Evolutionary conservation across 2,888 invertebrate genomes (phyloP).

Genomic region (Campoplex capitator): DNA sequence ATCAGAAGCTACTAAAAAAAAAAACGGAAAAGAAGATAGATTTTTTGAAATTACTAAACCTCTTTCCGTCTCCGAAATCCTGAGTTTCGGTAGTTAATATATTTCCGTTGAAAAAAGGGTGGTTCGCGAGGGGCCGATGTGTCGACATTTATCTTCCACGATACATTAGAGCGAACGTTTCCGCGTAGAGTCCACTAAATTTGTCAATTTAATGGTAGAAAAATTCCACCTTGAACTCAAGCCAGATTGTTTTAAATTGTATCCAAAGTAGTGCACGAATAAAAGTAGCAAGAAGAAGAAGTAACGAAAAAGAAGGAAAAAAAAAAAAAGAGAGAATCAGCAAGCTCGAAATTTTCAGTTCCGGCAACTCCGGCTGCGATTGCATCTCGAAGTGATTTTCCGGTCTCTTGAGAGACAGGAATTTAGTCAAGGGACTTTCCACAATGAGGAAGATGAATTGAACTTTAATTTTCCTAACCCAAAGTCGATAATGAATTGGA

Average conservation of each 20-base stretch:
- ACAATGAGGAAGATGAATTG: constrained; percentile 1
- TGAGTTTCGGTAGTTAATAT: not conserved
- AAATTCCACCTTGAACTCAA: constrained; percentile 8
- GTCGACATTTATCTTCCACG: constrained; percentile 16
- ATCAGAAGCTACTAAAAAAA: not conserved
- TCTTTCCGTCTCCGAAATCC: not conserved
- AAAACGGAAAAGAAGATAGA: not conserved
- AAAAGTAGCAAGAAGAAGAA: not conserved
- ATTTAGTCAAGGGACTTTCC: not conserved
- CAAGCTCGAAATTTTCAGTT: not conserved
- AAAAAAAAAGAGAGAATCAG: not conserved
- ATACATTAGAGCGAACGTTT: constrained; percentile 13
- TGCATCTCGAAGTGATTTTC: not conserved
- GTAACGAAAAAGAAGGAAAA: not conserved
- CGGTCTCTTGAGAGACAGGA: not conserved
- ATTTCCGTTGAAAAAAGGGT: not conserved
- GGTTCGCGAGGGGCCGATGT: not conserved
- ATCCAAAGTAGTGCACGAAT: constrained; percentile 1
- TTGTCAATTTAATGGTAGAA: constrained; percentile 22
- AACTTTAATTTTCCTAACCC: not conserved
- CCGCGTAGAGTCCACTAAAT: not conserved
- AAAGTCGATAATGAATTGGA: not conserved
- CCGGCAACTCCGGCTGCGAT: not conserved
- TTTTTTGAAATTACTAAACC: not conserved
- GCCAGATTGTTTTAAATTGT: constrained; percentile 20